A percentile compares a stretch with the other conserved stretches of the same genome.
These are phyloP conservation scores for Vimba vimba DNA, from an alignment of 2,113 vertebrate genomes.

Conservation along the genomic window DNA sequence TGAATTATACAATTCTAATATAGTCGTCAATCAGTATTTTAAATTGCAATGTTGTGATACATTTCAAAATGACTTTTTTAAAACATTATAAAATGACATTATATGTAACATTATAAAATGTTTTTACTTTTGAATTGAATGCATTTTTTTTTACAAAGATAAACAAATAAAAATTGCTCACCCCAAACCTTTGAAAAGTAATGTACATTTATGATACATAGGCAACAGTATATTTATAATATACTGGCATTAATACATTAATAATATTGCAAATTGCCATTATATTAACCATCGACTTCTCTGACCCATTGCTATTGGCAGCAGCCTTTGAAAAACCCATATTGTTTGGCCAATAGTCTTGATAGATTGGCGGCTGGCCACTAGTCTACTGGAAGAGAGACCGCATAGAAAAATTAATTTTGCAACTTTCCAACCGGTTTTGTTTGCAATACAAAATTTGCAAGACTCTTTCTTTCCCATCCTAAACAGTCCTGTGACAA, in stretches of 20 bases:
- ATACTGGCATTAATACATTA: not conserved
- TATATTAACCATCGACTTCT: not conserved
- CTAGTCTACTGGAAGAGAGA: constrained; percentile 1
- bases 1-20: not conserved
- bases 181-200: not conserved
- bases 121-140: not conserved
- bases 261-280: not conserved
- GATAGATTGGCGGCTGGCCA: not conserved
- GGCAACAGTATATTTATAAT: not conserved
- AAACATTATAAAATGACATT: no score
- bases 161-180: not conserved
- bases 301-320: not conserved
- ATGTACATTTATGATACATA: not conserved
- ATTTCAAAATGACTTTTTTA: no score
- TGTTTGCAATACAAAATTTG: not conserved
- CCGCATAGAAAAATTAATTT: not conserved
- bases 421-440: not conserved
- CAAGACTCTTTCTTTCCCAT: not conserved
- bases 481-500: not conserved
- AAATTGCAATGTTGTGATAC: not conserved
- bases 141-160: not conserved
- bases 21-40: not conserved
- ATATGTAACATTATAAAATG: no score
- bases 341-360: not conserved
- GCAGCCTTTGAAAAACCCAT: not conserved